Percentiles rank a stretch among this genome's conserved stretches.
phyloP scores from a whole-genome alignment of 2,888 invertebrate genomes.

The Druceiella hillmani region DNA sequence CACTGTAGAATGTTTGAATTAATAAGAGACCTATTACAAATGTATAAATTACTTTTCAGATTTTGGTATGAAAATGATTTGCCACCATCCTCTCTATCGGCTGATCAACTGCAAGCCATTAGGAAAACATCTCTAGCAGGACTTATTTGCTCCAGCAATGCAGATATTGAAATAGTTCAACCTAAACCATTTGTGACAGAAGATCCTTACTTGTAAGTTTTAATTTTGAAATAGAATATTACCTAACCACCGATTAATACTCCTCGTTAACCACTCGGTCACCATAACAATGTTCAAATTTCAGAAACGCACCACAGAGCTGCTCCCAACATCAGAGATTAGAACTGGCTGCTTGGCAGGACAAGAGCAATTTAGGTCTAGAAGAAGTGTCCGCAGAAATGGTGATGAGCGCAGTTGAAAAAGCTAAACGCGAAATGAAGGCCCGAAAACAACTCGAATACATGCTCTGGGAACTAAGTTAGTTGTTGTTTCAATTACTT shows the following conservation, averaged over 20 bases:
- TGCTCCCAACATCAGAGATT: conserved; percentile 68
- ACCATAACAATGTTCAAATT: conserved; percentile 9
- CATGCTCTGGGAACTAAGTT: conserved; percentile 71
- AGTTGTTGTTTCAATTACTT: conserved; percentile 29
- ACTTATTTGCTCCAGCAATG: conserved; percentile 71
- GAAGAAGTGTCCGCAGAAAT: conserved; percentile 67
- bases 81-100: conserved; percentile 76
- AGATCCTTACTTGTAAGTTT: conserved; percentile 76
- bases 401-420: conserved; percentile 67
- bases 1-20: too few species aligned
- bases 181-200: conserved; percentile 80
- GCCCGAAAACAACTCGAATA: conserved; percentile 75
- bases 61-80: conserved; percentile 96
- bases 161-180: conserved; percentile 66
- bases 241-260: background rate
- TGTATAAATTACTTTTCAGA: conserved; percentile 45
- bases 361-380: conserved; percentile 55
- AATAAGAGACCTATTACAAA: too few species aligned
- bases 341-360: conserved; percentile 67
- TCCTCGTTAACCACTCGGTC: background rate
- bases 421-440: conserved; percentile 72
- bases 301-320: conserved; percentile 64
- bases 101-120: conserved; percentile 75
- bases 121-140: conserved; percentile 75
- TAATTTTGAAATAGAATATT: conserved; percentile 13